A percentile compares a stretch with the other conserved stretches of the same genome.
Conservation (phyloP, 2,888 invertebrate species). For the Hydrotaea cyrtoneurina region DNA sequence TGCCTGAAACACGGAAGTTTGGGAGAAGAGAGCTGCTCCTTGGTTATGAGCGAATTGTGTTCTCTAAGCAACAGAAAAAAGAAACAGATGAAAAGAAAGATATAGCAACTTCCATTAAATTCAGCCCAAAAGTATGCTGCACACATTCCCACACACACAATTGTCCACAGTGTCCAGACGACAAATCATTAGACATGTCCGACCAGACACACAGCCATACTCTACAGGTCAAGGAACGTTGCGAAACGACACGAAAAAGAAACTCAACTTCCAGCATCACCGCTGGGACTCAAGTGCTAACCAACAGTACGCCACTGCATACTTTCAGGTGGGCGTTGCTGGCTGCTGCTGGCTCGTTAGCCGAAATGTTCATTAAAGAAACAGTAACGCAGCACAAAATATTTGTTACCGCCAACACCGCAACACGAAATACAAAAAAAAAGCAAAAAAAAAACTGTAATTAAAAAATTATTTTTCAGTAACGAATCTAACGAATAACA, state of each 20-base stretch:
- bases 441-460: slow-evolving; percentile 58
- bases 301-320: slow-evolving; percentile 18
- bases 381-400: slow-evolving; percentile 22
- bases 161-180: no score
- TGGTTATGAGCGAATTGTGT: no score
- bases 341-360: neutral
- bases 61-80: no score
- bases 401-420: slow-evolving; percentile 43
- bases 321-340: slow-evolving; percentile 50
- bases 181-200: no score
- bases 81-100: no score
- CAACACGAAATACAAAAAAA: slow-evolving; percentile 33
- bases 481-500: slow-evolving; percentile 28
- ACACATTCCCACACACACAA: no score
- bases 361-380: slow-evolving; percentile 46
- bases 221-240: neutral
- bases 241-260: no score
- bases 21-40: no score
- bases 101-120: no score
- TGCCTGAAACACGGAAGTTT: no score
- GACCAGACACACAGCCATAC: no score
- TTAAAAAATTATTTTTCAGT: slow-evolving; percentile 62
- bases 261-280: neutral
- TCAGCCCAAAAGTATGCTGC: no score
- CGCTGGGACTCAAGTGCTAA: neutral